These are phyloP conservation scores for Lepidocolaptes lacrymiger DNA, from an alignment of 2,797 vertebrate genomes.

Conservation along the genomic window DNA sequence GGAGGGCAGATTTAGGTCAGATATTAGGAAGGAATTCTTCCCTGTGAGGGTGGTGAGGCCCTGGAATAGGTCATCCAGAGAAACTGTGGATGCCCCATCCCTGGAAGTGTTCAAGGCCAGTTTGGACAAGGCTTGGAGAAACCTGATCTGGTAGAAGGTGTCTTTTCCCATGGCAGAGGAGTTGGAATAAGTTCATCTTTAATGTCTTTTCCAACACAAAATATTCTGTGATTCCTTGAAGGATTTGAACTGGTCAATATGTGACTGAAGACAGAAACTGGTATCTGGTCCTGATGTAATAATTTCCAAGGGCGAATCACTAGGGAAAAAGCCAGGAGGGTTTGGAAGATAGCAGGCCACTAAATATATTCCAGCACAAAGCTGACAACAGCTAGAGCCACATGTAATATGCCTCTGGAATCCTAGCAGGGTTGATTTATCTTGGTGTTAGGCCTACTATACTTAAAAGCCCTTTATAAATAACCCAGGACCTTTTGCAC, in stretches of 20 bases:
- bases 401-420: conserved; percentile 51
- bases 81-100: fast-evolving
- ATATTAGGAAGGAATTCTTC: background rate
- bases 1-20: background rate
- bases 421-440: conserved; percentile 58
- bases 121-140: background rate
- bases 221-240: background rate
- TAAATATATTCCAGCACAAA: conserved; percentile 43
- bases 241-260: background rate
- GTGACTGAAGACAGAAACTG: background rate
- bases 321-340: background rate
- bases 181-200: background rate
- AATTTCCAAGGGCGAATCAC: background rate
- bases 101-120: background rate
- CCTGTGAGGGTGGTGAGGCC: background rate
- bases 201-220: background rate
- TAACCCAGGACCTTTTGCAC: conserved; percentile 69
- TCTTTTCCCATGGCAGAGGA: background rate
- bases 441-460: conserved; percentile 69
- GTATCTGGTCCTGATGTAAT: background rate
- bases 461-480: conserved; percentile 69
- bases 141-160: fast-evolving
- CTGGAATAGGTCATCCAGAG: background rate
- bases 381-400: conserved; percentile 55
- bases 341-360: background rate